These are phyloP conservation scores for Drosophila ochracea DNA, from an alignment of 2,888 invertebrate species.

Conservation along the genomic window DNA sequence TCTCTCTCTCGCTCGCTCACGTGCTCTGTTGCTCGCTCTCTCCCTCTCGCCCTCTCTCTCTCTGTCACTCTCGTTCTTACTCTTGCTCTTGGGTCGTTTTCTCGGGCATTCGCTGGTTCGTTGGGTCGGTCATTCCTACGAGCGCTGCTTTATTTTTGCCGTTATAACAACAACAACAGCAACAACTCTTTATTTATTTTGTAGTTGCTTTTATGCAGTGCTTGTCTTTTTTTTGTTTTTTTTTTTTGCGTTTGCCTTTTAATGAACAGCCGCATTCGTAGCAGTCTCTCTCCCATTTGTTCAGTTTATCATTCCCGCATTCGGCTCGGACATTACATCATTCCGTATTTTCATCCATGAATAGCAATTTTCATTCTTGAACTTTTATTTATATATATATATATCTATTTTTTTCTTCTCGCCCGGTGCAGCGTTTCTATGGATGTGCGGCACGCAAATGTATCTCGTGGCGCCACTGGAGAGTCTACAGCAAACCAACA, in stretches of 20 bases:
- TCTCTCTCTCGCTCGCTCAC: neutral
- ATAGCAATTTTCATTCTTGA: constrained; percentile 61
- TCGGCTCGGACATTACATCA: constrained; percentile 65
- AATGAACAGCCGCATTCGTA: constrained; percentile 58
- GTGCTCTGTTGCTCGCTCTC: constrained; percentile 7
- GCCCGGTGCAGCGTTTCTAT: constrained; percentile 63
- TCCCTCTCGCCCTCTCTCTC: neutral
- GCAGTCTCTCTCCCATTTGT: constrained; percentile 14
- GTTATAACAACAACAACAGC: constrained; percentile 49
- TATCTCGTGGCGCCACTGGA: constrained; percentile 76
- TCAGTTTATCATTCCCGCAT: constrained; percentile 1
- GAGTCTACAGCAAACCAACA: constrained; percentile 61
- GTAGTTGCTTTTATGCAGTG: constrained; percentile 33
- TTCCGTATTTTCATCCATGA: constrained; percentile 76
- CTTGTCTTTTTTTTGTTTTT: constrained; percentile 18
- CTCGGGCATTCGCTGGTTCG: constrained; percentile 43
- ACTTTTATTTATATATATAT: constrained; percentile 8
- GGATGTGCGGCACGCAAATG: constrained; percentile 77
- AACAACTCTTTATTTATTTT: constrained; percentile 30
- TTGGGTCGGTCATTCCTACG: constrained; percentile 66
- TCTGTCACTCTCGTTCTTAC: constrained; percentile 14
- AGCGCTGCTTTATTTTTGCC: constrained; percentile 65
- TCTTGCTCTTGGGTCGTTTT: constrained; percentile 35
- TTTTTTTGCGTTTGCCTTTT: constrained; percentile 50
- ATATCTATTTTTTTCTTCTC: neutral